Base-by-base conservation (phyloP, 2,888 invertebrate species). In the Hymenopus coronatus region DNA sequence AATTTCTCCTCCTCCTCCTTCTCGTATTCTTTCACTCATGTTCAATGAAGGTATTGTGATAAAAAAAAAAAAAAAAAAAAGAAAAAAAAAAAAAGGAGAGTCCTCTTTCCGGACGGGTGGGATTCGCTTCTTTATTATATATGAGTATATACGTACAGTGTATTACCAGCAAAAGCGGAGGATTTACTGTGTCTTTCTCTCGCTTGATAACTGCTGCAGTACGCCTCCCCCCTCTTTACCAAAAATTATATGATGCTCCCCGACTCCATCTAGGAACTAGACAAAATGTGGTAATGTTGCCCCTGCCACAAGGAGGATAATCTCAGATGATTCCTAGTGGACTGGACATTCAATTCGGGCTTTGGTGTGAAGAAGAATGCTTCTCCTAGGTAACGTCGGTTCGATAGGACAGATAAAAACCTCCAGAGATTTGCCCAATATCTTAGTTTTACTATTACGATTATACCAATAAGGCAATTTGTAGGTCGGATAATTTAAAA, bases 11-110 rank as follows among this genome's bases (percentile, higher is more conserved):
- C 54, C 54, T 70, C 54, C 54, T 70, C 54, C 54, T 70, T 70
- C 54, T 70, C 86, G 28, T 81, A 54, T 86, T 86, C 86, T 86
- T 86, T 86, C 81, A 54, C 54, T 54, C 85, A 15, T 85, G 85
- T 85, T 81, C 70, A 87, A 33, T 87, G 87, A 87, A 87, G 54
- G 40, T 82, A 82, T 27, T 87, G 30, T 82, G 87, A 87, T 82
- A 87, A 33, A 87, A 82, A 82, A 82, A 87, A n/a, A n/a, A n/a
- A n/a, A n/a, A n/a, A n/a, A n/a, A n/a, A n/a, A n/a, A n/a, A n/a
- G n/a, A n/a, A n/a, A n/a, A n/a, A n/a, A n/a, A n/a, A n/a, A n/a
- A n/a, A n/a, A n/a, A n/a, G n/a, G n/a, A n/a, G n/a, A 82, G 82
- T 82, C 40, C 81, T 54, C 85, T 85, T 86, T 46, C 85, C 25